Percentiles rank a stretch among this genome's conserved stretches.
phyloP scores from a whole-genome alignment of 2,113 vertebrate genomes.

The Chionodraco myersi region DNA sequence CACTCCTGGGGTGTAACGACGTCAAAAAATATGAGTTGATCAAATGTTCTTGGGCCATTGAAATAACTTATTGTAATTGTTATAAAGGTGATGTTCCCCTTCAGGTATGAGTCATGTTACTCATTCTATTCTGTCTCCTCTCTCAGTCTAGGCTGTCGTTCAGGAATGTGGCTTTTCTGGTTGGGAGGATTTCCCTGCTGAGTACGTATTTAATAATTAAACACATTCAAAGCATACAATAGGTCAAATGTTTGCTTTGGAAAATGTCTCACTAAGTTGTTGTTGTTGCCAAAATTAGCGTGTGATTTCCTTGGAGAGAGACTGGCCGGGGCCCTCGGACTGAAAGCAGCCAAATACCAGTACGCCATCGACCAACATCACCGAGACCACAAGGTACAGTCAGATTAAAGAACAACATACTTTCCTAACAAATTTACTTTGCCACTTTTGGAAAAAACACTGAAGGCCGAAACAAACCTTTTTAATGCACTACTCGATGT shows the following conservation, averaged over 20 bases:
- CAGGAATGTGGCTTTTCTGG: slow-evolving; percentile 63
- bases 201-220: slow-evolving; percentile 60
- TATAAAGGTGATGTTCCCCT: no score
- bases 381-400: slow-evolving; percentile 56
- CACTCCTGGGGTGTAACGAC: no score
- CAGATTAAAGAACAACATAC: neutral
- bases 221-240: neutral
- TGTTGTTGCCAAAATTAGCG: slow-evolving; percentile 59
- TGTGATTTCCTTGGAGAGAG: slow-evolving; percentile 84
- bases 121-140: neutral
- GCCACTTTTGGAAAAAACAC: no score
- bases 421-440: neutral
- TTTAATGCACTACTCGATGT: no score
- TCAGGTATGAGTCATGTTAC: neutral
- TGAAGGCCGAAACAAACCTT: no score
- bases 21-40: no score
- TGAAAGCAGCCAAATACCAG: slow-evolving; percentile 83
- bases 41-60: no score
- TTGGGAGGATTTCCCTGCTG: slow-evolving; percentile 77
- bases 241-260: neutral
- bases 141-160: slow-evolving; percentile 70
- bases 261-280: neutral
- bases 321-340: slow-evolving; percentile 78
- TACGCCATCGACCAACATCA: slow-evolving; percentile 78
- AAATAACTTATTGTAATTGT: no score